phyloP scores from a whole-genome alignment of 2,113 vertebrate species.

The Hippopotamus amphibius region DNA sequence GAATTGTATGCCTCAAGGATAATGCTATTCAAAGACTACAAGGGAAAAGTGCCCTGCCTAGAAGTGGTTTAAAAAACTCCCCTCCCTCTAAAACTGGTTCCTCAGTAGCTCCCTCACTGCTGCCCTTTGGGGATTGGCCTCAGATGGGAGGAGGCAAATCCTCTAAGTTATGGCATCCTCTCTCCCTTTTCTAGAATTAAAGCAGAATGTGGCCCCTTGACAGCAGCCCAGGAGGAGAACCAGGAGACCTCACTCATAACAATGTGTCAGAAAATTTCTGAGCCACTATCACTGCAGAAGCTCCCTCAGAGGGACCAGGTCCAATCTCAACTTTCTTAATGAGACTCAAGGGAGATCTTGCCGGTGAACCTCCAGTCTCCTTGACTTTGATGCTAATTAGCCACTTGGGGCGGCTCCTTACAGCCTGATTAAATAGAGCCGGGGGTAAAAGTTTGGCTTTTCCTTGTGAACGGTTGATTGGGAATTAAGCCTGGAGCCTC shows the following conservation, averaged over 20 bases:
- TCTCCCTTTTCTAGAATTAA: slow-evolving; percentile 22
- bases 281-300: background rate
- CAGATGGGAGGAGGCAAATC: background rate
- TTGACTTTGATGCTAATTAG: slow-evolving; percentile 62
- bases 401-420: background rate
- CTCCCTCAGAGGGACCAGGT: background rate
- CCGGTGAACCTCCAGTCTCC: background rate
- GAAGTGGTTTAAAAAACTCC: background rate
- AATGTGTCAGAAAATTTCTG: slow-evolving; percentile 46
- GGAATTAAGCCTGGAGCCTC: slow-evolving; percentile 22
- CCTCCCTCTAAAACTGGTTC: background rate
- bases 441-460: slow-evolving; percentile 54
- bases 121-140: background rate
- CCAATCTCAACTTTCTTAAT: background rate
- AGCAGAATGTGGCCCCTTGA: background rate
- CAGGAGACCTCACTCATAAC: background rate
- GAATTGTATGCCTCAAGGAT: background rate
- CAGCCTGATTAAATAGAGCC: slow-evolving; percentile 55
- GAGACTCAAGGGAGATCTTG: slow-evolving; percentile 61
- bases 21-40: background rate
- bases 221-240: background rate
- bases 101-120: background rate
- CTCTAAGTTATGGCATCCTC: background rate
- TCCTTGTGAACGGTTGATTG: slow-evolving; percentile 10
- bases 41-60: background rate